These are phyloP conservation scores for Morelia viridis DNA, from an alignment of 2,797 vertebrate species.

Conservation along the genomic window DNA sequence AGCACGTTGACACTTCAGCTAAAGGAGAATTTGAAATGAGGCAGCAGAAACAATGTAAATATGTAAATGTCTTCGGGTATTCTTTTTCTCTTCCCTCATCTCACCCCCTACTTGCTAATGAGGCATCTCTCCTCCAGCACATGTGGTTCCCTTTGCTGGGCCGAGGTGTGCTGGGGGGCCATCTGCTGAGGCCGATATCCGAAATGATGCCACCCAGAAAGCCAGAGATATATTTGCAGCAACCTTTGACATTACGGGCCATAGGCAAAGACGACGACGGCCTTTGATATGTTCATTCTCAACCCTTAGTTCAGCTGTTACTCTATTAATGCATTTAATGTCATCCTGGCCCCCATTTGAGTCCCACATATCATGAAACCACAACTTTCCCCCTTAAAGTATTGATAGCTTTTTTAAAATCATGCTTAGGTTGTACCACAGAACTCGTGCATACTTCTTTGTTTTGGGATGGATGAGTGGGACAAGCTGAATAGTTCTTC, in stretches of 20 bases:
- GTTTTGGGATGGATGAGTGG: neutral
- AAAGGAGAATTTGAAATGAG: constrained; percentile 76
- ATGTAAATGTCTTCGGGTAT: constrained; percentile 80
- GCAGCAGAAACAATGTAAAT: constrained; percentile 78
- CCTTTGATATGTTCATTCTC: constrained; percentile 49
- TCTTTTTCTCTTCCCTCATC: constrained; percentile 74
- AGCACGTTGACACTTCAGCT: constrained; percentile 71
- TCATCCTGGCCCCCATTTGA: constrained; percentile 1
- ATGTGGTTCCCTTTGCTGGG: constrained; percentile 70
- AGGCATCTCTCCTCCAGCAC: constrained; percentile 71
- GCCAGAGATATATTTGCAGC: constrained; percentile 53
- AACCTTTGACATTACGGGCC: constrained; percentile 73
- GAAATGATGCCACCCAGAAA: constrained; percentile 74
- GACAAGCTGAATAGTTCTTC: neutral
- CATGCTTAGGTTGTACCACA: neutral
- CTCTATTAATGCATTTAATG: constrained; percentile 42
- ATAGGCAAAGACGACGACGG: constrained; percentile 43
- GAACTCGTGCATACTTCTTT: neutral
- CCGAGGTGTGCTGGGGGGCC: constrained; percentile 71
- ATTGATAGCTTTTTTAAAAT: neutral
- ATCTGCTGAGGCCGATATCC: constrained; percentile 76
- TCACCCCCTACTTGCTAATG: constrained; percentile 70
- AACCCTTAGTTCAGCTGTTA: constrained; percentile 65
- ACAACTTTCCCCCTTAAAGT: neutral
- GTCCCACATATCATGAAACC: rapidly evolving